Base-by-base conservation (phyloP, 1,140 invertebrate genomes). In the Drosophila fuyamai region DNA sequence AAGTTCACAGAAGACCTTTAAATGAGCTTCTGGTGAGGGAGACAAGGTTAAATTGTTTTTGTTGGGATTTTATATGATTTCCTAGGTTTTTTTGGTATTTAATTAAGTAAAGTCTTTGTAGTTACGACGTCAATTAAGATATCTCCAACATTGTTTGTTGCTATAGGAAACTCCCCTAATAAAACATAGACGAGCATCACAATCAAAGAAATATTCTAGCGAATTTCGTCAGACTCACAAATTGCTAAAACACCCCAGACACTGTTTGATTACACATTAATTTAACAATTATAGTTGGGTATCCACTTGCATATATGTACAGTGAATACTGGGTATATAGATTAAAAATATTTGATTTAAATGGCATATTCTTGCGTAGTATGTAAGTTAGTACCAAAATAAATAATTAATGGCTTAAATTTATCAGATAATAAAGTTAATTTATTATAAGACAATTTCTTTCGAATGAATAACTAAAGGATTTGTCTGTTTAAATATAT, bases 61-160 rank as follows among this genome's bases (percentile, higher is more conserved):
- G 59, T 32, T n/a, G 70, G 50, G 36, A 13, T 70, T 29, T 68
- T 71, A 27, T 48, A 57, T 16, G 67, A 29, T 47, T 71, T 68
- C 36, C 63, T 32, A 3, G 29, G 38, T 51, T 70, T 41, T 36
- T 10, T 29, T 40, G 10, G 35, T 51, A 14, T 44, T 43, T 65
- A 16, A 65, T 51, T 67, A 65, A 5, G 12, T 18, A 29, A 23
- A 35, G 46, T 65, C 35, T 44, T 44, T 44, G 65, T 67, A 44
- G 43, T 27, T 14, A 36, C 4, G 12, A 47, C 16, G 7, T 16
- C 12, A 18, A 48, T 48, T 59, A 44, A 65, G 65, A 68, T 65
- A 53, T 40, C 27, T n/a, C 7, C 3, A 8, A n/a, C 43, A 50
- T 7, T 18, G 10, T 12, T 14, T 44, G 32, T 65, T 38, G 29